A percentile compares a stretch with the other conserved stretches of the same genome.
Conservation (phyloP, 2,888 invertebrate species). For the Willowsia nigromaculata region DNA sequence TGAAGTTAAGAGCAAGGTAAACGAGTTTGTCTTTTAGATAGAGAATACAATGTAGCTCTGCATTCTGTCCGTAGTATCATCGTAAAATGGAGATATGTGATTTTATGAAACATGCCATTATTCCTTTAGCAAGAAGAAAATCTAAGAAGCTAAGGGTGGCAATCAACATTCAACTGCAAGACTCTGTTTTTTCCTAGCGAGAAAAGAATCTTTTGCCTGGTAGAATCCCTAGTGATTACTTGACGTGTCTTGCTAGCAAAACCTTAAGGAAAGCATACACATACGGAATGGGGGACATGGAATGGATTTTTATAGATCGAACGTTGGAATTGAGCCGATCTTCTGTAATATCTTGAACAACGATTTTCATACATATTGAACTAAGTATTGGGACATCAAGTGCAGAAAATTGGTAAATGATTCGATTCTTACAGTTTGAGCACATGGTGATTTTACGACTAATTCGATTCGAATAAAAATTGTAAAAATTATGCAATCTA, state of each 20-base stretch:
- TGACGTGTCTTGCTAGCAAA: background rate
- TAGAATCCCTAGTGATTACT: background rate
- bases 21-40: background rate
- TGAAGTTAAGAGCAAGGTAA: background rate
- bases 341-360: too few relatives aligned
- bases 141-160: background rate
- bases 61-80: background rate
- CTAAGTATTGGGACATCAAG: too few relatives aligned
- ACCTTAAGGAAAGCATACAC: too few relatives aligned
- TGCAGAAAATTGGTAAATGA: too few relatives aligned
- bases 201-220: background rate
- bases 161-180: background rate
- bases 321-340: too few relatives aligned
- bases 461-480: too few relatives aligned
- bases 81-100: slow-evolving; percentile 7
- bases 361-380: too few relatives aligned
- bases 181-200: background rate
- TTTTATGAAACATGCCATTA: slow-evolving; percentile 18
- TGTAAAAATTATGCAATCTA: too few relatives aligned
- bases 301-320: too few relatives aligned
- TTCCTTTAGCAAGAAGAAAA: background rate
- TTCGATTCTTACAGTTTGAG: too few relatives aligned
- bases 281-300: too few relatives aligned
- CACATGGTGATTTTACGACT: too few relatives aligned
- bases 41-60: background rate